Evolutionary conservation across 1,140 invertebrate species (phyloP).

Genomic region (Drosophila watanabei): DNA sequence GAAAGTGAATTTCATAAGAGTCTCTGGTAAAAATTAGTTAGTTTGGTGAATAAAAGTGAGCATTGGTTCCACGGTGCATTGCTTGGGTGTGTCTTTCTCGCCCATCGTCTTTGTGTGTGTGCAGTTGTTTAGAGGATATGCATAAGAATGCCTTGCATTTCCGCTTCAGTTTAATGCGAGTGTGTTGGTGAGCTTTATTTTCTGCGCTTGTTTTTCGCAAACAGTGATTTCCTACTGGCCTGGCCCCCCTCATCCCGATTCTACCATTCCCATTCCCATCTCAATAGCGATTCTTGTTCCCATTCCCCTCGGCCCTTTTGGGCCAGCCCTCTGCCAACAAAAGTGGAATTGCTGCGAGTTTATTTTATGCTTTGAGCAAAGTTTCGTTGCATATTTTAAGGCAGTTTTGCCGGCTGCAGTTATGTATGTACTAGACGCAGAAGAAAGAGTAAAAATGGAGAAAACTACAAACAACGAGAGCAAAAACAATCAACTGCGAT

Average conservation of each 20-base stretch:
- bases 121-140: slow-evolving; percentile 82
- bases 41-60: background rate
- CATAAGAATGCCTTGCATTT: slow-evolving; percentile 84
- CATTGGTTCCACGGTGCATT: background rate
- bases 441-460: slow-evolving; percentile 4
- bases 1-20: background rate
- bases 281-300: slow-evolving; percentile 22
- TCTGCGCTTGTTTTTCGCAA: slow-evolving; percentile 68
- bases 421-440: slow-evolving; percentile 58
- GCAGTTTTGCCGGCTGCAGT: slow-evolving; percentile 73
- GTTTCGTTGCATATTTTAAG: slow-evolving; percentile 84
- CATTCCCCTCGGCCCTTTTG: slow-evolving; percentile 25
- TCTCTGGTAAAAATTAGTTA: background rate
- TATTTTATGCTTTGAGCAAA: slow-evolving; percentile 84
- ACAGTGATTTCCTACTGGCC: slow-evolving; percentile 76
- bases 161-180: slow-evolving; percentile 75
- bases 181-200: slow-evolving; percentile 59
- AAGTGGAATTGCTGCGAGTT: slow-evolving; percentile 79
- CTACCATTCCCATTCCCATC: slow-evolving; percentile 16
- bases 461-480: slow-evolving; percentile 21
- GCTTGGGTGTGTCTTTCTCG: slow-evolving; percentile 10
- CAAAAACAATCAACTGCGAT: slow-evolving; percentile 83
- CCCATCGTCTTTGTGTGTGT: slow-evolving; percentile 18
- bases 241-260: slow-evolving; percentile 15
- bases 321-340: slow-evolving; percentile 46